These are phyloP conservation scores for Seira musarum DNA, from an alignment of 2,888 invertebrate genomes.

Conservation along the genomic window DNA sequence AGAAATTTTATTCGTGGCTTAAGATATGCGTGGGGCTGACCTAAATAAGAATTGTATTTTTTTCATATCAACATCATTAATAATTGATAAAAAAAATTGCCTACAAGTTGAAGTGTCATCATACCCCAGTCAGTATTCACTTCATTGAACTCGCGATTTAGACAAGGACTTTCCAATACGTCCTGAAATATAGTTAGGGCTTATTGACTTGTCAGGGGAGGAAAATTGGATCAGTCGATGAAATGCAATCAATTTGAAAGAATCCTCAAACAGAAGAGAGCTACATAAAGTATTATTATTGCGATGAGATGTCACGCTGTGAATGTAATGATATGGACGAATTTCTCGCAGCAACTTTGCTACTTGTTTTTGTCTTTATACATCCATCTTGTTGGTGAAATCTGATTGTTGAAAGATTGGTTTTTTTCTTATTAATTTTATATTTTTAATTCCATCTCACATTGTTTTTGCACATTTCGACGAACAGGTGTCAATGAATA, in stretches of 20 bases:
- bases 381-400: conserved; percentile 19
- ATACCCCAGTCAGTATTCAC: not conserved
- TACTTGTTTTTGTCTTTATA: conserved; percentile 19
- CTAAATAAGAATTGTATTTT: conserved; percentile 15
- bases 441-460: conserved; percentile 18
- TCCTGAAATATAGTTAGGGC: not conserved
- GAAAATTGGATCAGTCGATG: conserved; percentile 33
- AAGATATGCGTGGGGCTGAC: conserved; percentile 8
- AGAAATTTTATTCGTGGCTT: not conserved
- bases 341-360: not conserved
- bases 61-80: conserved; percentile 3
- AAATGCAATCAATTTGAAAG: conserved; percentile 18
- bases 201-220: conserved; percentile 4
- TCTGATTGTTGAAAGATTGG: conserved; percentile 14
- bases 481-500: conserved; percentile 16
- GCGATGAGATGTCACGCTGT: conserved; percentile 30
- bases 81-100: conserved; percentile 16
- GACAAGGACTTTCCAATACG: conserved; percentile 10
- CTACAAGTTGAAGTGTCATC: conserved; percentile 8
- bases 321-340: conserved; percentile 43
- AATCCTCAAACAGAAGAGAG: conserved; percentile 23
- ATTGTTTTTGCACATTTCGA: not conserved
- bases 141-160: conserved; percentile 3
- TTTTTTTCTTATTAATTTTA: conserved; percentile 15
- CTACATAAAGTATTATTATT: conserved; percentile 21